phyloP scores from a whole-genome alignment of 2,797 vertebrate genomes.

The Tapirus indicus region DNA sequence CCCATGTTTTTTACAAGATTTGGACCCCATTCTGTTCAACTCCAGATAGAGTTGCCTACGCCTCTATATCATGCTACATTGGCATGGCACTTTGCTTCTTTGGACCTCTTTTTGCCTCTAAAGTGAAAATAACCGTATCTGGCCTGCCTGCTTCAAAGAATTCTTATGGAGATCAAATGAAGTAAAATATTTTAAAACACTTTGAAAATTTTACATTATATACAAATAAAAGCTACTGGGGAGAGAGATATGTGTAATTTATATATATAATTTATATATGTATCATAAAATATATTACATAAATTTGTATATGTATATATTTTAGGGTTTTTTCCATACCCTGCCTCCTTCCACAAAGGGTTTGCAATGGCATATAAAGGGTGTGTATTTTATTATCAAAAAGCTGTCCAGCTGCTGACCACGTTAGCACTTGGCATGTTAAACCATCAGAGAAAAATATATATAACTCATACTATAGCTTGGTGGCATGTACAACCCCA shows the following conservation, averaged over 20 bases:
- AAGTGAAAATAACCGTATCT: slow-evolving; percentile 2
- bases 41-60: neutral
- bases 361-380: neutral
- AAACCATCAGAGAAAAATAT: neutral
- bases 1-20: neutral
- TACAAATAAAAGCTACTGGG: neutral
- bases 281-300: no score
- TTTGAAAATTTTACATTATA: neutral
- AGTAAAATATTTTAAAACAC: slow-evolving; percentile 27
- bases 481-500: neutral
- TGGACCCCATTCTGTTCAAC: neutral
- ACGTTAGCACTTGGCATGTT: neutral
- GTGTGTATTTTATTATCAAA: neutral
- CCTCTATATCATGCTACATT: neutral
- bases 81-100: neutral
- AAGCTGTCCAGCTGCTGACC: neutral
- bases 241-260: no score
- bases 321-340: slow-evolving; percentile 27
- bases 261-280: no score
- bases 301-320: no score
- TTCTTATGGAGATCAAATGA: neutral
- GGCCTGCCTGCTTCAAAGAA: slow-evolving; percentile 30
- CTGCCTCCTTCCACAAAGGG: neutral
- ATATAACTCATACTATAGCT: neutral
- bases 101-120: neutral